phyloP scores from a whole-genome alignment of 2,888 invertebrate species.

The Nomada fucata region DNA sequence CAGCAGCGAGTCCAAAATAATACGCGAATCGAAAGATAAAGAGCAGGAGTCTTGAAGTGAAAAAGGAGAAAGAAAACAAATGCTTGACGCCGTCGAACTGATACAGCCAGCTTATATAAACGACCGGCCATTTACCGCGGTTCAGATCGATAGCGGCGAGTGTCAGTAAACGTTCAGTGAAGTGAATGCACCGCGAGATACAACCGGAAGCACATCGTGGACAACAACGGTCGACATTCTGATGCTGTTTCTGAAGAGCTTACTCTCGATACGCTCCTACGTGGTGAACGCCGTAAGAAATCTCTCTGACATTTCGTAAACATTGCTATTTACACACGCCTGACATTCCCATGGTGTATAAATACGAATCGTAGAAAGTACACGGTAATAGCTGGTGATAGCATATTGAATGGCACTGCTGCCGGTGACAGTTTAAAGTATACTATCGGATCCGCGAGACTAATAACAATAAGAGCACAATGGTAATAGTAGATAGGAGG shows the following conservation, averaged over 20 bases:
- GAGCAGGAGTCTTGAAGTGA: no score
- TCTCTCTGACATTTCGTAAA: background rate
- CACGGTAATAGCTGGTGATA: background rate
- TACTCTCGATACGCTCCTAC: slow-evolving; percentile 58
- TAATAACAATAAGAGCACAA: background rate
- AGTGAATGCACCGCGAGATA: slow-evolving; percentile 27
- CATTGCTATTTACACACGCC: slow-evolving; percentile 6
- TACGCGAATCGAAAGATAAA: slow-evolving; percentile 6
- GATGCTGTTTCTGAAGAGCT: slow-evolving; percentile 58
- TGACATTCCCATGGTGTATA: background rate
- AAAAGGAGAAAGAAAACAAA: background rate
- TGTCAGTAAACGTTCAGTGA: slow-evolving; percentile 28
- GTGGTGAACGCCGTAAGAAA: slow-evolving; percentile 59
- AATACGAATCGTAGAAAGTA: background rate
- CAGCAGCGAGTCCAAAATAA: background rate
- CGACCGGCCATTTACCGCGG: slow-evolving; percentile 24
- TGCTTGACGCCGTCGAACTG: slow-evolving; percentile 55
- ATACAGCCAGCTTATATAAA: slow-evolving; percentile 68
- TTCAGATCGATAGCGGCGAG: slow-evolving; percentile 41
- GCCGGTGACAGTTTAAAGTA: background rate
- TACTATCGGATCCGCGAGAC: background rate
- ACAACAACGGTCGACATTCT: slow-evolving; percentile 24
- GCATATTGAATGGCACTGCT: background rate
- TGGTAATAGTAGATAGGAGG: background rate
- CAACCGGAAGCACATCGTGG: slow-evolving; percentile 29